Conservation (phyloP, 2,113 vertebrate species). For the Tautogolabrus adspersus region DNA sequence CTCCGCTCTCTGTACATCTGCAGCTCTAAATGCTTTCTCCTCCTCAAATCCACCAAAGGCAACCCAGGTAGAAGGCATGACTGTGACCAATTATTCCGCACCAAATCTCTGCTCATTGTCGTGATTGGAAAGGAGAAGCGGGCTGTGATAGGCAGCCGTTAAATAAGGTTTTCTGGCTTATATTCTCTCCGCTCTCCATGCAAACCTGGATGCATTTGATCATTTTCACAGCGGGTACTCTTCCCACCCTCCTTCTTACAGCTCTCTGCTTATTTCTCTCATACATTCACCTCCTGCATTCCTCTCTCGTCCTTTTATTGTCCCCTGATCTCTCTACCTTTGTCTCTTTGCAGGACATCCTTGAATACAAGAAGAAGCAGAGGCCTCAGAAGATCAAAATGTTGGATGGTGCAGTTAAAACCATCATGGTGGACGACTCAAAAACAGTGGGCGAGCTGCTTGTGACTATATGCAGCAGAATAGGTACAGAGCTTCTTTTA, state of each 20-base stretch:
- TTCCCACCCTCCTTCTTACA: not conserved
- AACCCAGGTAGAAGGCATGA: constrained; percentile 68
- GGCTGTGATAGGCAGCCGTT: constrained; percentile 69
- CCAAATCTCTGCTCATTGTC: constrained; percentile 70
- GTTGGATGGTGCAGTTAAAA: constrained; percentile 97
- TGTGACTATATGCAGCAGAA: constrained; percentile 98
- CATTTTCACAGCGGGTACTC: constrained; percentile 39
- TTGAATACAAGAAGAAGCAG: constrained; percentile 99
- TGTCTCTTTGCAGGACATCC: constrained; percentile 87
- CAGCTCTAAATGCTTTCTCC: constrained; percentile 50
- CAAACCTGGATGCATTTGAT: constrained; percentile 63
- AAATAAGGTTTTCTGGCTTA: constrained; percentile 69
- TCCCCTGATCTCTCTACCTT: not conserved
- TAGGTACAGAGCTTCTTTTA: constrained; percentile 83
- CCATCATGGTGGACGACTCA: constrained; percentile 99
- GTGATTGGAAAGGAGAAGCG: constrained; percentile 51
- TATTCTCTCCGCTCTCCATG: constrained; percentile 49
- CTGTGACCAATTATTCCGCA: constrained; percentile 75
- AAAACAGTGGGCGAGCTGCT: constrained; percentile 98
- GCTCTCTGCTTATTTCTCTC: not conserved
- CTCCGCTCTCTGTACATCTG: constrained; percentile 27
- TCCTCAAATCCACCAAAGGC: constrained; percentile 64
- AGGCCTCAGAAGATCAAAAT: constrained; percentile 98
- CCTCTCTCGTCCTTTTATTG: not conserved
- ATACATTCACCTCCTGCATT: constrained; percentile 20